These are phyloP conservation scores for Aplocera efformata DNA, from an alignment of 2,888 invertebrate species.

Conservation along the genomic window DNA sequence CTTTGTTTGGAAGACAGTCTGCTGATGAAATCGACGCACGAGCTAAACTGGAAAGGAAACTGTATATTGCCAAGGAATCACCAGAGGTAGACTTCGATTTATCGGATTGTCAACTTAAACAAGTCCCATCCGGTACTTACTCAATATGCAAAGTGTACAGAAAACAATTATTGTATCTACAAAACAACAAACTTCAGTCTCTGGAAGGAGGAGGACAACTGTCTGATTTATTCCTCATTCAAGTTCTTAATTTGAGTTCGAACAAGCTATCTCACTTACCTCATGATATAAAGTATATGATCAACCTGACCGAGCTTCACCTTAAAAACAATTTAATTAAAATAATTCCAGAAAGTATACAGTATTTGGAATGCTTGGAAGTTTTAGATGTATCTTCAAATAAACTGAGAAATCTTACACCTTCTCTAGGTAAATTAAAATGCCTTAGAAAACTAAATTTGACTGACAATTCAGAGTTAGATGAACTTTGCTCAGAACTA, in stretches of 20 bases:
- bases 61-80: slow-evolving; percentile 82
- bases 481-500: slow-evolving; percentile 82
- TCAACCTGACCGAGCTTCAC: slow-evolving; percentile 86
- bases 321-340: slow-evolving; percentile 86
- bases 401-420: slow-evolving; percentile 82
- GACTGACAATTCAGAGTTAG: slow-evolving; percentile 79
- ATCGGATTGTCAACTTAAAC: slow-evolving; percentile 87
- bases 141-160: slow-evolving; percentile 90
- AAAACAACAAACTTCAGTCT: slow-evolving; percentile 85
- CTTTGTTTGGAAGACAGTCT: slow-evolving; percentile 62
- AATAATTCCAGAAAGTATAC: slow-evolving; percentile 84
- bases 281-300: slow-evolving; percentile 82
- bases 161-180: slow-evolving; percentile 84
- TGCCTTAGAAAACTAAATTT: slow-evolving; percentile 82
- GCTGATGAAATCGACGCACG: slow-evolving; percentile 46
- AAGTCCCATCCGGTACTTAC: slow-evolving; percentile 88
- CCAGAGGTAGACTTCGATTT: slow-evolving; percentile 91
- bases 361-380: slow-evolving; percentile 81
- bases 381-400: slow-evolving; percentile 87
- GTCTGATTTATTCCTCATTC: slow-evolving; percentile 84
- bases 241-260: slow-evolving; percentile 83
- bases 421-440: slow-evolving; percentile 82
- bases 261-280: slow-evolving; percentile 84
- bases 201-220: slow-evolving; percentile 86
- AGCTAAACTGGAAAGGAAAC: slow-evolving; percentile 63